Conservation (phyloP, 2,113 vertebrate species). For the Cacatua alba region DNA sequence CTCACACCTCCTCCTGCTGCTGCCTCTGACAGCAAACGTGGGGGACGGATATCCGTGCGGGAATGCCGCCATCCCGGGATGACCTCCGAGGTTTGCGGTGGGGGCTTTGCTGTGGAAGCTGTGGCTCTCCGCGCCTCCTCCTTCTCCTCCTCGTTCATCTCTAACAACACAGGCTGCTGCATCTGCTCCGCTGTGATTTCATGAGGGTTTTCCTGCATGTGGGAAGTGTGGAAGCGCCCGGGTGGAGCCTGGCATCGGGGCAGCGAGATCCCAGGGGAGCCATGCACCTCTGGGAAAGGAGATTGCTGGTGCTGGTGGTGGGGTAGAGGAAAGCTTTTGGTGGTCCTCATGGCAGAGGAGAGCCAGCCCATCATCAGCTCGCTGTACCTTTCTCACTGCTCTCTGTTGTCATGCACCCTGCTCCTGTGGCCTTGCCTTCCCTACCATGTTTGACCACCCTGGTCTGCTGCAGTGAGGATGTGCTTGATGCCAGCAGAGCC, state of each 20-base stretch:
- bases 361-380: fast-evolving
- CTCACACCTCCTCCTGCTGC: constrained; percentile 47
- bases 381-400: background rate
- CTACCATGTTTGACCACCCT: fast-evolving
- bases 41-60: background rate
- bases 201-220: background rate
- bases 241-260: fast-evolving
- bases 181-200: background rate
- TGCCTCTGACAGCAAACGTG: background rate
- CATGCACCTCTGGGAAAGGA: fast-evolving
- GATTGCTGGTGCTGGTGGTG: fast-evolving
- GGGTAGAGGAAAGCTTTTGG: background rate
- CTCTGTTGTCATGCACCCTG: fast-evolving
- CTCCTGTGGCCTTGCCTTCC: background rate
- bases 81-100: background rate
- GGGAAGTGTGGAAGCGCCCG: fast-evolving
- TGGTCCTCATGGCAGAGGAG: fast-evolving
- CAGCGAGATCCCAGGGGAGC: background rate
- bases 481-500: background rate
- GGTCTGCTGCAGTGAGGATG: fast-evolving
- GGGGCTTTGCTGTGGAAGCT: background rate
- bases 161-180: background rate
- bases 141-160: background rate
- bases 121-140: background rate
- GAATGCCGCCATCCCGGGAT: background rate